Evolutionary conservation across 2,888 invertebrate genomes (phyloP), one percentile per base, ranked within the genome.

Genomic region (Acleris cristana): DNA sequence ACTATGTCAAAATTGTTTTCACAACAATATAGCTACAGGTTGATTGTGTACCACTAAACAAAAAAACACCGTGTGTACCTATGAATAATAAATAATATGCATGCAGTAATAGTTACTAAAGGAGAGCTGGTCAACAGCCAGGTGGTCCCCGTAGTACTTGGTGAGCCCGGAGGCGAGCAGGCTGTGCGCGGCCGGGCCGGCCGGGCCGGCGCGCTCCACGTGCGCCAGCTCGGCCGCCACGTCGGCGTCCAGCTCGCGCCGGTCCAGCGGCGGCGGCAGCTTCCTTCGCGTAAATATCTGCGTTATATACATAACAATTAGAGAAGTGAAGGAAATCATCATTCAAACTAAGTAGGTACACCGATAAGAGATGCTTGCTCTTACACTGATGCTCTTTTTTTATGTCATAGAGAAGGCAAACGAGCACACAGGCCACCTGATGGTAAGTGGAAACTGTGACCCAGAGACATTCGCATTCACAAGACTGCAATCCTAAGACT

Each of bases 71-170:
- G 2, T 34, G 34, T 10, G 1, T n/a, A n/a, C n/a, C n/a, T n/a
- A n/a, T 26, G 26, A 26, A 26, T 8, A 34, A 10, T 34, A 40
- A 34, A 10, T 34, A 40, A 40, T 40, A 40, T 40, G 40, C 19
- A 40, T 40, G 40, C 19, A n/a, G 26, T 26, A 59, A 30, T 14
- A 30, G 88, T 87, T 69, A 92, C 93, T 91, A 69, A 95, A 88
- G 2, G 95, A 95, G 6, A 97, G 89, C 74, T 96, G 95, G 82
- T 97, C 95, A 0, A 98, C 98, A 0, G 98, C 98, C 62, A 96
- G 84, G 70, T 96, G 93, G 0, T 93, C 93, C 8, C 94, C 95
- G 79, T 98, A 98, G 79, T 94, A 95, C 84, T 98, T 98, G 21
- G 96, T 94, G 12, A 98, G 90, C 70, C 94, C 93, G 70, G 94